Evolutionary conservation across 2,113 vertebrate genomes (phyloP).

Genomic region (Vulpes lagopus): DNA sequence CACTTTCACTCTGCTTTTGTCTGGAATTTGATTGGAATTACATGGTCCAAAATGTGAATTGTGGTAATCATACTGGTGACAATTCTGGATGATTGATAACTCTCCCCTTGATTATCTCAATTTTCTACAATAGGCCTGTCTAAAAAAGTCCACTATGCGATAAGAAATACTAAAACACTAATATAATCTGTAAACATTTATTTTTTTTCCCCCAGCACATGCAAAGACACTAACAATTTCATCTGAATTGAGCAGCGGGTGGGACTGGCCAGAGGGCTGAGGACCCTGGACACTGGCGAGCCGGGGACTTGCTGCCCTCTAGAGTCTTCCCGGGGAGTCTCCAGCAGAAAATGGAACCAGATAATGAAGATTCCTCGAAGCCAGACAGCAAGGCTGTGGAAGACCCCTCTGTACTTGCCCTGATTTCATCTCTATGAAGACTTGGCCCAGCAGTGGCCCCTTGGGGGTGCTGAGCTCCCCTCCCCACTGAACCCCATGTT

Average conservation of each 20-base stretch:
- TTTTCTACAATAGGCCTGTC: not conserved
- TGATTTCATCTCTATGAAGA: not conserved
- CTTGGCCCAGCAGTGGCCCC: too few species aligned
- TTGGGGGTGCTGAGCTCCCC: not conserved
- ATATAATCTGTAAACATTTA: not conserved
- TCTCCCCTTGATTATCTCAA: not conserved
- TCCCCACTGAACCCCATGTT: not conserved
- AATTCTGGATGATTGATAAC: not conserved
- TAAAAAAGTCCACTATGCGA: not conserved
- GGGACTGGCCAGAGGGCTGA: not conserved
- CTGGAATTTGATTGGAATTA: not conserved
- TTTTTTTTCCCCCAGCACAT: not conserved
- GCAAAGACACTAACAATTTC: not conserved
- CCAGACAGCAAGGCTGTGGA: too few species aligned
- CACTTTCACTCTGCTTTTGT: not conserved
- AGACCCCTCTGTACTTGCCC: not conserved
- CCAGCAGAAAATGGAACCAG: not conserved
- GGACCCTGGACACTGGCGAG: not conserved
- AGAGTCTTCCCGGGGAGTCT: not conserved
- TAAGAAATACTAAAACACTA: not conserved
- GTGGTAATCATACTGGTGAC: not conserved
- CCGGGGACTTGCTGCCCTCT: not conserved
- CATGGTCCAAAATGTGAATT: not conserved
- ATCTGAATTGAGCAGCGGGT: not conserved
- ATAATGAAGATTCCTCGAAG: not conserved